Base-by-base conservation (phyloP, 2,888 invertebrate genomes). In the Cyclophora punctaria region DNA sequence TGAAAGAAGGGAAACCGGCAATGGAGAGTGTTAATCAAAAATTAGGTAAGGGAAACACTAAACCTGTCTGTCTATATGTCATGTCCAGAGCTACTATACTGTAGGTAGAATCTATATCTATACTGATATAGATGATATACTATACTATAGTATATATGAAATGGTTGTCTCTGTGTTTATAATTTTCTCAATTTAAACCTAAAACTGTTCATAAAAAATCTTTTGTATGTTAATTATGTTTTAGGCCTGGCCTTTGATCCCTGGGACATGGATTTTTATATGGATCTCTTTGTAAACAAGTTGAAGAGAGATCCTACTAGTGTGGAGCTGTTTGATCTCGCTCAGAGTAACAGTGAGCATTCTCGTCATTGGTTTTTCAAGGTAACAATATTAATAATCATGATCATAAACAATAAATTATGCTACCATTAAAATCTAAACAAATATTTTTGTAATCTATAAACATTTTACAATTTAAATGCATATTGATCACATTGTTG, bases 281-380 rank as follows among this genome's bases (percentile, higher is more conserved):
- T 94, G 55, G 90, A 96, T 69, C 82, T 98, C 52, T 98, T 98
- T 83, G 90, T 91, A 54, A 91, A 94, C 56, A 92, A 94, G 62
- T 80, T 98, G 34, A 93, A 94, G 66, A 90, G 98, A 49, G 96
- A 99, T 84, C 99, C 99, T 33, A 98, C 98, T 0, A 98, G 96
- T 73, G 98, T 99, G 0, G 99, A 99, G 78, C 93, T 98, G 67
- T 98, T 99, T 85, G 99, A 99, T 88, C 91, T 99, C 63, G 99
- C 99, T 3, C 99, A 99, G 81, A 97, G 97, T 37, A 98, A 98
- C 78, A 98, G 98, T 79, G 99, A 99, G 78, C 99, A 99, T 80
- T 98, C 98, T 55, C 91, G 99, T 3, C 99, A 99, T 89, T 99
- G 99, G 99, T 99, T 99, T 87, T 99, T 99, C 83, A 96, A 96